Percentiles rank a stretch among this genome's conserved stretches.
phyloP scores from a whole-genome alignment of 2,113 vertebrate species.

The Pycnonotus jocosus region DNA sequence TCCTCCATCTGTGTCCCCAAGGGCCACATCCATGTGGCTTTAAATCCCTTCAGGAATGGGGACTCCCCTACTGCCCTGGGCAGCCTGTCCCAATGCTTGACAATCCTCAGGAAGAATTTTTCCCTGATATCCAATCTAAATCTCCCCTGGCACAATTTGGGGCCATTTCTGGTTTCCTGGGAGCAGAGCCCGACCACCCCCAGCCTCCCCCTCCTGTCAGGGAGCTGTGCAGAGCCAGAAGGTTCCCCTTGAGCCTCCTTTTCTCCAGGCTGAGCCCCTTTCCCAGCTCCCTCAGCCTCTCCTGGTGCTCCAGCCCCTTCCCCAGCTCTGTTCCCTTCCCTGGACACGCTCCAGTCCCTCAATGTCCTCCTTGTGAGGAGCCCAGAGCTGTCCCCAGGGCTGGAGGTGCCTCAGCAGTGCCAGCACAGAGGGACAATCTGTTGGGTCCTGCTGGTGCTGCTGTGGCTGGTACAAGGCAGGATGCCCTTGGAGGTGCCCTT shows the following conservation, averaged over 20 bases:
- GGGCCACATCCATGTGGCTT: background rate
- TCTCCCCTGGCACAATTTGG: rapidly evolving
- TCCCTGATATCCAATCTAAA: background rate
- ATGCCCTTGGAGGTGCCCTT: background rate
- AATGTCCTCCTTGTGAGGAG: rapidly evolving
- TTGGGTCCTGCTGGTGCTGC: background rate
- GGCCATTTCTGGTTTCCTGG: rapidly evolving
- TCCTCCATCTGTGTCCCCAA: background rate
- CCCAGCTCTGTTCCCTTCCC: rapidly evolving
- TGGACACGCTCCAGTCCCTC: rapidly evolving
- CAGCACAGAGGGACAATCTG: background rate
- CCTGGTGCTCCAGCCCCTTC: background rate
- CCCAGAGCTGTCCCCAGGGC: background rate
- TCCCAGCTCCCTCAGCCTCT: background rate
- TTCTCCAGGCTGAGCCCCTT: background rate
- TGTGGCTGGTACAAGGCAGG: background rate
- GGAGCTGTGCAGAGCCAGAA: background rate
- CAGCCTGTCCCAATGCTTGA: background rate
- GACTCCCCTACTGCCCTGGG: background rate
- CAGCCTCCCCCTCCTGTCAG: background rate
- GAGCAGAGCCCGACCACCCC: rapidly evolving
- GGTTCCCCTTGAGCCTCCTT: background rate
- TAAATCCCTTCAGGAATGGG: background rate
- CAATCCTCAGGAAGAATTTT: background rate
- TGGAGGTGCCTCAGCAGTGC: background rate